Base-by-base conservation (phyloP, 2,888 invertebrate genomes). In the Deilephila elpenor region DNA sequence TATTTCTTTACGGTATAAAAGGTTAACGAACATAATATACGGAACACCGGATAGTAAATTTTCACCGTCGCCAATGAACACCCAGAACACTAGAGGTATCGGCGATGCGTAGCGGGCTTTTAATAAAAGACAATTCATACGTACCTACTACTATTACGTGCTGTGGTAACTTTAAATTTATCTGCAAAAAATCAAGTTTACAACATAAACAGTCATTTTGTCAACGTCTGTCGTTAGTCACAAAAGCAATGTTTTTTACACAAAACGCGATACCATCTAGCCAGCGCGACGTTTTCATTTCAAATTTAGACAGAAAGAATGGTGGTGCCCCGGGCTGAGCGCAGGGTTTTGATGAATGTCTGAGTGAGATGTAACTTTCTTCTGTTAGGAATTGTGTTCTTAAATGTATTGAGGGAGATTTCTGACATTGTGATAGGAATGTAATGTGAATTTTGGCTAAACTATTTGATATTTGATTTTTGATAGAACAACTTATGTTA, bases 161-260 rank as follows among this genome's bases (percentile, higher is more conserved):
- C 11, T 11, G 3, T 11, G 11, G 44, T 44, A 44, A 44, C 11
- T 11, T 44, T 11, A 37, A 44, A 11, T 11, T 44, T 0, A 44
- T 11, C 44, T 44, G 44, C 11, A 11, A 44, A 11, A 11, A 44
- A 44, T 44, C 11, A 44, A 44, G 11, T 32, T 4, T 34, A 29
- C 19, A 61, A 34, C 19, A 5, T 6, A 29, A 19, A 61, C 61
- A 61, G 11, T 6, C 25, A 1, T 56, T 56, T 56, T n/a, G 56
- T n/a, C 56, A 14, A 25, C 32, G 29, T 19, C 61, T 61, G 61
- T 61, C 19, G 14, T 67, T 51, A 51, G 25, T 51, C 67, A 67
- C 74, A 73, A 73, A 73, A 77, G 74, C 74, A 73, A 74, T 70
- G 73, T 78, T 78, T 80, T 32, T 74, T 60, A 71, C 74, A 76